A percentile compares a stretch with the other conserved stretches of the same genome.
These are phyloP conservation scores for Eucidaris tribuloides DNA, from an alignment of 35 echinoderm and acorn worm genomes.

Conservation along the genomic window DNA sequence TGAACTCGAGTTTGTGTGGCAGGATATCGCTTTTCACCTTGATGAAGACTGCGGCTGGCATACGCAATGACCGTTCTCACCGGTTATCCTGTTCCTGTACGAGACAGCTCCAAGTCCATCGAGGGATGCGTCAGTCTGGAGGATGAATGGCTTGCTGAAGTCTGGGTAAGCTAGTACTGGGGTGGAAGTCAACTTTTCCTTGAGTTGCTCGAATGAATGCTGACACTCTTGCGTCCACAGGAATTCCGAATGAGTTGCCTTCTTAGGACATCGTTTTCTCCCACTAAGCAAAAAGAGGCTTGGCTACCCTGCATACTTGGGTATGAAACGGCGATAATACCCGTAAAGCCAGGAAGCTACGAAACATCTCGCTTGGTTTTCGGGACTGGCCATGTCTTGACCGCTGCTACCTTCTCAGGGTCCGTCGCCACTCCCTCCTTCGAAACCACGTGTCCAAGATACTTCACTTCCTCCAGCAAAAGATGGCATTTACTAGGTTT, in stretches of 20 bases:
- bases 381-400: slow-evolving; percentile 22
- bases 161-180: slow-evolving; percentile 22
- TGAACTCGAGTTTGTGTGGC: neutral
- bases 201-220: slow-evolving; percentile 29
- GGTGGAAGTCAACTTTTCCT: neutral
- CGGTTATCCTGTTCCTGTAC: neutral
- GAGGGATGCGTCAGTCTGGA: slow-evolving; percentile 24
- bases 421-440: slow-evolving; percentile 39
- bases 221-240: neutral
- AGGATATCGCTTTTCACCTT: neutral
- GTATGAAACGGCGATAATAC: slow-evolving; percentile 41
- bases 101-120: slow-evolving; percentile 33
- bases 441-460: slow-evolving; percentile 52
- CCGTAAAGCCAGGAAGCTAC: slow-evolving; percentile 28
- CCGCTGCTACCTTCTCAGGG: slow-evolving; percentile 10
- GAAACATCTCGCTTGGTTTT: slow-evolving; percentile 13
- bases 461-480: slow-evolving; percentile 36
- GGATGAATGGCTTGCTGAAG: slow-evolving; percentile 7
- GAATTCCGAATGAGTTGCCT: neutral
- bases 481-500: slow-evolving; percentile 52
- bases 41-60: neutral
- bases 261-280: slow-evolving; percentile 4
- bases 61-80: neutral
- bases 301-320: slow-evolving; percentile 30
- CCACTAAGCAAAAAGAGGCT: slow-evolving; percentile 8